A percentile compares a stretch with the other conserved stretches of the same genome.
These are phyloP conservation scores for Crambe crambe DNA, from an alignment of 37 sponge, comb jelly and placozoan genomes.

Conservation along the genomic window DNA sequence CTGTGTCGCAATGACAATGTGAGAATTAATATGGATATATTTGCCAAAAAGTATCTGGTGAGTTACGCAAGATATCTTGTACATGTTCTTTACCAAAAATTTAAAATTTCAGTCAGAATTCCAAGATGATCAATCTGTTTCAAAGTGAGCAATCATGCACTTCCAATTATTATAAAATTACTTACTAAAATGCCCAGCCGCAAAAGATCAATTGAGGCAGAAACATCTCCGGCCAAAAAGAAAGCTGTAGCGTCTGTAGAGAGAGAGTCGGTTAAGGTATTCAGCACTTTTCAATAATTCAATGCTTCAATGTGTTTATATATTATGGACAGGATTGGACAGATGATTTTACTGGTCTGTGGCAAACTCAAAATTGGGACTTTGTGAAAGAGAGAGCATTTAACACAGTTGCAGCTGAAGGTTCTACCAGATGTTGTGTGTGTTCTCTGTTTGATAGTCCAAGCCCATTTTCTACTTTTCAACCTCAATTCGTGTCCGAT, in stretches of 20 bases:
- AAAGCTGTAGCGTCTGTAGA: too few species aligned
- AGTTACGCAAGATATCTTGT: conserved; percentile 1
- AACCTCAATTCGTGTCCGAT: conserved; percentile 10
- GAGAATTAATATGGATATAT: conserved; percentile 93
- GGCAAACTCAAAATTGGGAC: conserved; percentile 64
- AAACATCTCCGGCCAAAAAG: not conserved
- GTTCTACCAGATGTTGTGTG: conserved; percentile 59
- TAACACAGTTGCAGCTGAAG: conserved; percentile 51
- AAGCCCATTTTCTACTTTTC: conserved; percentile 33
- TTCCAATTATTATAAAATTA: too few species aligned
- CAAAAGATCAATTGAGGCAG: not conserved
- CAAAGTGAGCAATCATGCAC: too few species aligned
- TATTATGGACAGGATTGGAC: conserved; percentile 78
- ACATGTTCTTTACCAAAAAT: not conserved
- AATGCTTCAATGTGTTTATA: not conserved
- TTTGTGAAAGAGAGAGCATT: conserved; percentile 67
- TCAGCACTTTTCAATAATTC: too few species aligned
- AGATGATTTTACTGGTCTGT: conserved; percentile 58
- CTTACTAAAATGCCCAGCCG: too few species aligned
- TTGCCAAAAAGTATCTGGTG: conserved; percentile 71
- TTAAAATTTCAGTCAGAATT: not conserved
- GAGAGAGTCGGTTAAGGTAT: too few species aligned
- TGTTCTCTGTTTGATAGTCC: conserved; percentile 56
- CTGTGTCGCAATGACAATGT: conserved; percentile 82
- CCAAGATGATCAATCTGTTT: too few species aligned